Base-by-base conservation (phyloP, 1,140 invertebrate genomes). In the Geopemphigus sp. region DNA sequence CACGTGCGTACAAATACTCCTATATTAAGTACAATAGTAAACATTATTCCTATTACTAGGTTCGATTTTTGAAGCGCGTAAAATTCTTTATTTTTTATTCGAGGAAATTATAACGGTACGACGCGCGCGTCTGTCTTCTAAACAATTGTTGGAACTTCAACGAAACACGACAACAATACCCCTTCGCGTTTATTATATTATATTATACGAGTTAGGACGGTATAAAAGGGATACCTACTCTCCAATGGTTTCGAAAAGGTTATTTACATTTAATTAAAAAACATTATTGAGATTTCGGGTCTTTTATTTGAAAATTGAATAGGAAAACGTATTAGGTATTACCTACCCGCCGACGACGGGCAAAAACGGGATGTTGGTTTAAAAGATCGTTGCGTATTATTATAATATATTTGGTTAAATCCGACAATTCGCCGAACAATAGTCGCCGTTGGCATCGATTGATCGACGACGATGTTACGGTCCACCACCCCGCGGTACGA, bases 391-490 rank as follows among this genome's bases (percentile, higher is more conserved):
- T 24, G 66, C 22, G 22, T 68, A 24, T 26, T 57, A 17, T 19
- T 63, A 10, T 19, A 19, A 11, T 22, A 15, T 68, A 50, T 24
- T 47, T n/a, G 14, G 39, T 68, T 68, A 68, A 68, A 68, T 68
- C 64, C 12, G 5, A 68, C 66, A 17, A 68, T 68, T 50, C 66
- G 24, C 22, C 24, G 39, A 50, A 68, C 66, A 50, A 68, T 68
- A 24, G 45, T 14, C 19, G 24, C 68, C 53, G 4, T 72, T 54
- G 17, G 47, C 68, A 53, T 72, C 68, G 50, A 54, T 72, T 72
- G 68, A 72, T 72, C 68, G 68, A 72, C 26, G 47, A 72, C 29
- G 26, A 54, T 70, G 66, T 72, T 72, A 29, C 54, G 53, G 29
- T 24, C 4, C 17, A n/a, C 10, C 26, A 12, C 50, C 47, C 39